Evolutionary conservation across 2,113 vertebrate genomes (phyloP).

Genomic region (Oncorhynchus mykiss): DNA sequence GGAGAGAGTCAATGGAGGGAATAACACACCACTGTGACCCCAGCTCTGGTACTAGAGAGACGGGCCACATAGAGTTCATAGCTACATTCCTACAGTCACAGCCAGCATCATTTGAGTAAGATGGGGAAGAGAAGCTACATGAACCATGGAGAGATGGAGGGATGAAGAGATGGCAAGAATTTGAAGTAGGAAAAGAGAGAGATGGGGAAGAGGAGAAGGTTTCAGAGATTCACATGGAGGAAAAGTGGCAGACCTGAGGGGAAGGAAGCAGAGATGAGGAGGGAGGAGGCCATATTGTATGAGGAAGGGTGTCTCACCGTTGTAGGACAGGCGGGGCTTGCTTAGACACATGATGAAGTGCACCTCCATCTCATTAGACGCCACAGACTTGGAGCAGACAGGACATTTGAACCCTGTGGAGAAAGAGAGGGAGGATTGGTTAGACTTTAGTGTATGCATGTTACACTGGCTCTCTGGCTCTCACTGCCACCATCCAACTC

Average conservation of each 20-base stretch:
- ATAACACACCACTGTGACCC: too few species aligned
- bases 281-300: not conserved
- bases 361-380: constrained; percentile 98
- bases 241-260: not conserved
- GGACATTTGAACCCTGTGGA: constrained; percentile 96
- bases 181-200: too few species aligned
- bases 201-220: too few species aligned
- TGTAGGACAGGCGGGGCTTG: constrained; percentile 99
- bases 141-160: not conserved
- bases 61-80: too few species aligned
- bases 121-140: not conserved
- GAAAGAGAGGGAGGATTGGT: constrained; percentile 33
- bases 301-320: constrained; percentile 76
- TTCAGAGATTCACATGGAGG: too few species aligned
- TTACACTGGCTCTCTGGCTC: too few species aligned
- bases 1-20: too few species aligned
- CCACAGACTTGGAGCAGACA: constrained; percentile 99
- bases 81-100: not conserved
- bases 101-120: not conserved
- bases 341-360: constrained; percentile 99
- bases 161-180: too few species aligned
- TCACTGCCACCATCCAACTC: too few species aligned
- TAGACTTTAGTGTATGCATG: not conserved
- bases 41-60: too few species aligned
- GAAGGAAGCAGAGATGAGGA: not conserved